Conservation (phyloP, 2,888 invertebrate genomes). For the Cepaea hortensis region DNA sequence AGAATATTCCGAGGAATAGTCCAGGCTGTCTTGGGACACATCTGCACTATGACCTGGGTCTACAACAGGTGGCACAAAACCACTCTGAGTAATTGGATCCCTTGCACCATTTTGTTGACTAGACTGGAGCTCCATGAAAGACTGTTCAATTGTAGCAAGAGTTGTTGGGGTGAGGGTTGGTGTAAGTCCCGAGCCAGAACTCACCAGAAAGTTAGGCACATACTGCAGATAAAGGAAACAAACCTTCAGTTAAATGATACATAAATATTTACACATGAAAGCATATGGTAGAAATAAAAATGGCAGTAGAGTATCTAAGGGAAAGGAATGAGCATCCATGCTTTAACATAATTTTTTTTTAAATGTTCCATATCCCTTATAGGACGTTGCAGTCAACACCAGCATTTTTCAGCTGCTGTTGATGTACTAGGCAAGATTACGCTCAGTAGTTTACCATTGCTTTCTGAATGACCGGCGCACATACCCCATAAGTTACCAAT, state of each 20-base stretch:
- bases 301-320: not conserved
- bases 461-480: too few relatives aligned
- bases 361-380: too few relatives aligned
- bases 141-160: slow-evolving; percentile 91
- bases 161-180: slow-evolving; percentile 96
- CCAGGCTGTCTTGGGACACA: slow-evolving; percentile 60
- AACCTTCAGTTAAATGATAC: not conserved
- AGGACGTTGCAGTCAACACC: too few relatives aligned
- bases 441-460: too few relatives aligned
- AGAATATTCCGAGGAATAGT: slow-evolving; percentile 59
- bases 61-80: slow-evolving; percentile 89
- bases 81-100: slow-evolving; percentile 83
- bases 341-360: not conserved
- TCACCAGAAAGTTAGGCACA: slow-evolving; percentile 61
- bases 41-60: slow-evolving; percentile 56
- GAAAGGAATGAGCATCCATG: not conserved
- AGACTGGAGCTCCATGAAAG: slow-evolving; percentile 88
- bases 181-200: slow-evolving; percentile 85
- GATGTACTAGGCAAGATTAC: too few relatives aligned
- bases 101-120: slow-evolving; percentile 49
- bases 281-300: too few relatives aligned
- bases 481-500: too few relatives aligned
- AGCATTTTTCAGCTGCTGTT: too few relatives aligned
- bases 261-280: too few relatives aligned
- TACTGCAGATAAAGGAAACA: slow-evolving; percentile 62